Evolutionary conservation across 2,113 vertebrate species (phyloP).

Genomic region (Diphyllodes magnificus): DNA sequence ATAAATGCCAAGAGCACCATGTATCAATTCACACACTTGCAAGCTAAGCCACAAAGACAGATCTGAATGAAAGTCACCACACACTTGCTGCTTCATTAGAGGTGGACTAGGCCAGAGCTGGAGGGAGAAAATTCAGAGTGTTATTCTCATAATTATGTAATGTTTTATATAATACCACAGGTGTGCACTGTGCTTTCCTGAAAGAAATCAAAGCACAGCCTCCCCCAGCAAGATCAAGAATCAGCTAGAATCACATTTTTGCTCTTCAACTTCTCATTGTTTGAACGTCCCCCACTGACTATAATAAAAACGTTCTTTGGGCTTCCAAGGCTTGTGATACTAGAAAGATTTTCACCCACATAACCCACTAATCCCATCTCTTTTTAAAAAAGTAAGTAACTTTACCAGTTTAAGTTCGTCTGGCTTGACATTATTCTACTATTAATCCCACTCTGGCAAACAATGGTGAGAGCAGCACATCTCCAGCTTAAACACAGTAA

Average conservation of each 20-base stretch:
- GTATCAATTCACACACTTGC: background rate
- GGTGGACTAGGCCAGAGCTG: background rate
- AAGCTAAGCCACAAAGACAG: background rate
- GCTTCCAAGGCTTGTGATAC: background rate
- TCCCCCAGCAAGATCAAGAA: conserved; percentile 27
- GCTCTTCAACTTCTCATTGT: conserved; percentile 22
- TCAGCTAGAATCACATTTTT: background rate
- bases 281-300: conserved; percentile 4
- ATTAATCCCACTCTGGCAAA: background rate
- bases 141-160: background rate
- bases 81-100: background rate
- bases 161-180: conserved; percentile 27
- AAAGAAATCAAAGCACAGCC: conserved; percentile 23
- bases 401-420: background rate
- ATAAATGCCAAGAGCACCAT: background rate
- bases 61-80: background rate
- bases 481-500: background rate
- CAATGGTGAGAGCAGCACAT: background rate
- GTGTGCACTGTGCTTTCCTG: background rate
- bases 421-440: background rate
- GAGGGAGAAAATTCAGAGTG: background rate
- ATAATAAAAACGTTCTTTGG: background rate
- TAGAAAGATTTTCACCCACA: conserved; percentile 28
- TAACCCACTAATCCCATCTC: background rate
- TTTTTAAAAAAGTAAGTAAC: background rate